Evolutionary conservation across 1,140 invertebrate genomes (phyloP).

Genomic region (Euglossa dilemma): DNA sequence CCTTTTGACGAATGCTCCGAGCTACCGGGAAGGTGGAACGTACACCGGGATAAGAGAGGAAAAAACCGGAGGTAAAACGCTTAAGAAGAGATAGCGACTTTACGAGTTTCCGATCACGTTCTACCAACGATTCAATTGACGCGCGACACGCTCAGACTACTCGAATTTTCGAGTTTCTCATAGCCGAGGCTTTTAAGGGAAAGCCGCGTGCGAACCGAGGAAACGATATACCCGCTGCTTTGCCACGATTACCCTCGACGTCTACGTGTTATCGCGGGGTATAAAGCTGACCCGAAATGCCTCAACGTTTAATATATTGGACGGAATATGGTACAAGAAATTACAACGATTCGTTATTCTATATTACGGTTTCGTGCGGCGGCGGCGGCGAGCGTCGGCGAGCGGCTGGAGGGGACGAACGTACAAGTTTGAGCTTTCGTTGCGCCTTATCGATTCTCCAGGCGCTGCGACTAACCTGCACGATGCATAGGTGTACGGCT

Average conservation of each 20-base stretch:
- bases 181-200: constrained; percentile 73
- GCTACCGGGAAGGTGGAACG: neutral
- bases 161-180: constrained; percentile 73
- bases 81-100: constrained; percentile 62
- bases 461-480: constrained; percentile 22
- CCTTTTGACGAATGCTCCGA: too few relatives aligned
- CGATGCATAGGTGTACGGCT: constrained; percentile 3
- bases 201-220: constrained; percentile 63
- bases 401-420: neutral
- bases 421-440: constrained; percentile 47
- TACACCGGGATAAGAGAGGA: neutral
- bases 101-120: constrained; percentile 76
- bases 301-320: neutral
- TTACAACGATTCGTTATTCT: constrained; percentile 5
- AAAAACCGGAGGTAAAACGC: constrained; percentile 20
- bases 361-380: neutral
- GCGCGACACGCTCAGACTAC: constrained; percentile 72
- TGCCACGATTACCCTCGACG: neutral
- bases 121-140: constrained; percentile 76
- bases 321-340: neutral
- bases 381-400: neutral
- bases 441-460: constrained; percentile 45
- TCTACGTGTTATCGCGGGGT: neutral
- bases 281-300: neutral
- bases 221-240: neutral